Conservation (phyloP, 2,113 vertebrate genomes). For the Pluvianellus socialis region DNA sequence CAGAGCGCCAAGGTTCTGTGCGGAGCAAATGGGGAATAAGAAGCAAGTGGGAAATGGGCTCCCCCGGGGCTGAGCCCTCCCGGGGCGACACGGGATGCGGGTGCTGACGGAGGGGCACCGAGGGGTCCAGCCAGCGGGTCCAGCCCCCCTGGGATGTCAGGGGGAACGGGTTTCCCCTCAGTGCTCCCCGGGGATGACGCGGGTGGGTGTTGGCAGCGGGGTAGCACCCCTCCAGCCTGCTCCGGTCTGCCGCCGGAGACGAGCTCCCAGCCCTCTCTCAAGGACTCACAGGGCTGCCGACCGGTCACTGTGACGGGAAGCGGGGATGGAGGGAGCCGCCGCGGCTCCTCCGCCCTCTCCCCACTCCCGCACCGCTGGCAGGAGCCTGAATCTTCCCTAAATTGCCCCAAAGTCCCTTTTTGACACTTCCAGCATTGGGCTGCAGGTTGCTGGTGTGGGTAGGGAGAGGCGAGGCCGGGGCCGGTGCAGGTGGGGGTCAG, state of each 20-base stretch:
- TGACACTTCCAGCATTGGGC: not conserved
- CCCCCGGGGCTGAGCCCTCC: not conserved
- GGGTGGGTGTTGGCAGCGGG: not conserved
- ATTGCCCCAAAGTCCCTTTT: not conserved
- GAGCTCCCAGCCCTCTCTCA: not conserved
- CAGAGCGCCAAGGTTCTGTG: accelerated
- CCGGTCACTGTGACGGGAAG: slow-evolving; percentile 61
- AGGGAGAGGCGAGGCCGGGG: not conserved
- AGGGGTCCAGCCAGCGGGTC: not conserved
- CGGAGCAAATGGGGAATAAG: not conserved
- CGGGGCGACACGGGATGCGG: not conserved
- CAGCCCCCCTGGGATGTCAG: accelerated
- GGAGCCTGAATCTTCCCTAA: not conserved
- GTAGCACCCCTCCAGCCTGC: not conserved
- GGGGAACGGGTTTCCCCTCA: not conserved
- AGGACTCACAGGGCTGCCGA: slow-evolving; percentile 18
- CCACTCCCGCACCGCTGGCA: not conserved
- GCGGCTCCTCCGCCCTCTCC: accelerated
- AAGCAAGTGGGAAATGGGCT: not conserved
- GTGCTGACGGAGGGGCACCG: not conserved
- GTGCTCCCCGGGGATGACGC: not conserved
- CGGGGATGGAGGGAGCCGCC: not conserved
- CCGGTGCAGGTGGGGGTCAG: not conserved
- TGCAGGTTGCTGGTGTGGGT: not conserved
- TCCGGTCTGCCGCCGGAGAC: not conserved